Evolutionary conservation across 2,113 vertebrate species (phyloP), one percentile per base, ranked within the genome.

Genomic region (Atrichornis clamosus): DNA sequence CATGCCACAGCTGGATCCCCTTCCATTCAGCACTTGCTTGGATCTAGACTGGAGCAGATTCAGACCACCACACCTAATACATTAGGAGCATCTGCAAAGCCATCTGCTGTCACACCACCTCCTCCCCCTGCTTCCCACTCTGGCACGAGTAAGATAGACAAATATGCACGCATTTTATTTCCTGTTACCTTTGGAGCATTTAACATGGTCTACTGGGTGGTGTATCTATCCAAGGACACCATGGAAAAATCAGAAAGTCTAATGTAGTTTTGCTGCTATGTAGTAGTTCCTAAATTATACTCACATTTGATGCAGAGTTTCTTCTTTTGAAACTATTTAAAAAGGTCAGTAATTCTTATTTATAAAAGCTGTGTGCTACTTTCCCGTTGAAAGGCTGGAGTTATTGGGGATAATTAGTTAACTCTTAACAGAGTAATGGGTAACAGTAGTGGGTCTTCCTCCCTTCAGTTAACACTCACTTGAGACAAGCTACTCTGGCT

Each of bases 121-220:
- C 95, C 96, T 84, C 98, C 99, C 76, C 98, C 95, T 0, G 93
- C 97, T 53, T 95, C 98, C 65, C 96, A 97, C 55, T 98, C 98
- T 73, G 99, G 99, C 90, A 99, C 99, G 93, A 99, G 99, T 97
- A 99, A 99, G 98, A 99, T 99, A 97, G 99, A 99, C 98, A 99
- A 99, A 97, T 99, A 99, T 49, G 99, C 99, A 87, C 98, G 99
- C 75, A 99, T 99, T 98, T 98, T 99, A 91, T 99, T 99, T 96
- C 99, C 99, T 64, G 99, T 99, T 95, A 99, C 99, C 74, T 99
- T 99, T 13, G 99, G 99, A 91, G 99, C 98, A 82, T 99, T 99
- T 97, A 99, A 99, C 96, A 99, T 99, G 99, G 99, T 99, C 84
- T 99, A 99, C 97, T 99, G 99, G 99, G 99, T 99, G 95, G 99